A percentile compares a stretch with the other conserved stretches of the same genome.
Conservation (phyloP, 1,140 invertebrate species). For the Samia ricini region DNA sequence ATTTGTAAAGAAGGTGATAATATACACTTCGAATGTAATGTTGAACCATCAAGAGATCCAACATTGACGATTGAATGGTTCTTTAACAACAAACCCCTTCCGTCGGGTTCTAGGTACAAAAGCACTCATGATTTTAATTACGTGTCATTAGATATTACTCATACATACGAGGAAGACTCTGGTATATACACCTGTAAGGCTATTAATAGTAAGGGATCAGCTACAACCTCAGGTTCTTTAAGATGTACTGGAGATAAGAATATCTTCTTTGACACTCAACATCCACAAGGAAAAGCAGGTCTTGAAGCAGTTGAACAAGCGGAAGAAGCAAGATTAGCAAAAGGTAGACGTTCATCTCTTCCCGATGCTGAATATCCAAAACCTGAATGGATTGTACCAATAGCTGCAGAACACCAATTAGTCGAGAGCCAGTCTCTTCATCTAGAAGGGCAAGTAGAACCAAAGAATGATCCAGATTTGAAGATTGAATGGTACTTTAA, state of each 20-base stretch:
- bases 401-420: slow-evolving; percentile 89
- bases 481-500: slow-evolving; percentile 97
- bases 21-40: slow-evolving; percentile 96
- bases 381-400: slow-evolving; percentile 91
- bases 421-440: slow-evolving; percentile 94
- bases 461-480: slow-evolving; percentile 97
- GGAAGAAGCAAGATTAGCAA: slow-evolving; percentile 86
- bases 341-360: slow-evolving; percentile 80
- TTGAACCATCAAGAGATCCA: slow-evolving; percentile 96
- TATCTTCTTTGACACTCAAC: slow-evolving; percentile 92
- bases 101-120: slow-evolving; percentile 88
- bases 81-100: slow-evolving; percentile 89
- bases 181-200: slow-evolving; percentile 95
- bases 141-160: slow-evolving; percentile 89
- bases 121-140: slow-evolving; percentile 94
- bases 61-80: slow-evolving; percentile 96
- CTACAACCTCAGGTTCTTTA: slow-evolving; percentile 91
- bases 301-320: slow-evolving; percentile 91
- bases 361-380: slow-evolving; percentile 89
- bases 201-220: slow-evolving; percentile 92
- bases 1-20: slow-evolving; percentile 93
- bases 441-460: slow-evolving; percentile 95
- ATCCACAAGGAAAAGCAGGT: slow-evolving; percentile 92
- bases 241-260: slow-evolving; percentile 88
- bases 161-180: slow-evolving; percentile 91